Evolutionary conservation across 2,888 invertebrate genomes (phyloP).

Genomic region (Portevinia maculata): DNA sequence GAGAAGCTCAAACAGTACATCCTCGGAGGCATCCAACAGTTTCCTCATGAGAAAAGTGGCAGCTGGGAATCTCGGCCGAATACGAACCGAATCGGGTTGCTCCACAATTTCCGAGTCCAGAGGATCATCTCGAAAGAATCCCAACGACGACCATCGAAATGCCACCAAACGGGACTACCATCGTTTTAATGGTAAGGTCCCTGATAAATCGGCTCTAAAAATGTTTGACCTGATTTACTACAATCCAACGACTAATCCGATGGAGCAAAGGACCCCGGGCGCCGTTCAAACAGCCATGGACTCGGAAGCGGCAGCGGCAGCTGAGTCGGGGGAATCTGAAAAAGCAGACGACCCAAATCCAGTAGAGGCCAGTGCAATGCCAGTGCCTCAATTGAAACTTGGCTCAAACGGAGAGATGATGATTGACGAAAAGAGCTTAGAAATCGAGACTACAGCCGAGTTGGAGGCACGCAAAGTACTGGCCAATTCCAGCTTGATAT

Average conservation of each 20-base stretch:
- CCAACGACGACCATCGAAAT: slow-evolving; percentile 84
- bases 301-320: slow-evolving; percentile 44
- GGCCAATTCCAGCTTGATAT: slow-evolving; percentile 86
- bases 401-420: slow-evolving; percentile 93
- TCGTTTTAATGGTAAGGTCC: slow-evolving; percentile 80
- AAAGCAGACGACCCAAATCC: neutral
- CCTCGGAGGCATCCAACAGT: slow-evolving; percentile 53
- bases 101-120: slow-evolving; percentile 80
- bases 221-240: slow-evolving; percentile 97
- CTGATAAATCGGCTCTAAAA: slow-evolving; percentile 88
- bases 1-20: slow-evolving; percentile 67
- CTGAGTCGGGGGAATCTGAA: slow-evolving; percentile 77
- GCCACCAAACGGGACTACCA: slow-evolving; percentile 79
- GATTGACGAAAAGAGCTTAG: slow-evolving; percentile 92
- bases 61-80: slow-evolving; percentile 77
- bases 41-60: slow-evolving; percentile 56
- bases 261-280: slow-evolving; percentile 83
- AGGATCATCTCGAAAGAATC: slow-evolving; percentile 80
- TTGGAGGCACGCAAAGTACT: slow-evolving; percentile 86
- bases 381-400: slow-evolving; percentile 93
- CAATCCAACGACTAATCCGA: slow-evolving; percentile 91
- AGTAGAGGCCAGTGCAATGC: slow-evolving; percentile 81
- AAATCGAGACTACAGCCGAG: slow-evolving; percentile 87
- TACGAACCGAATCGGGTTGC: slow-evolving; percentile 82
- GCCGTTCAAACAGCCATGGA: slow-evolving; percentile 78